Conservation (phyloP, 2,113 vertebrate species). For the Thunnus maccoyii region DNA sequence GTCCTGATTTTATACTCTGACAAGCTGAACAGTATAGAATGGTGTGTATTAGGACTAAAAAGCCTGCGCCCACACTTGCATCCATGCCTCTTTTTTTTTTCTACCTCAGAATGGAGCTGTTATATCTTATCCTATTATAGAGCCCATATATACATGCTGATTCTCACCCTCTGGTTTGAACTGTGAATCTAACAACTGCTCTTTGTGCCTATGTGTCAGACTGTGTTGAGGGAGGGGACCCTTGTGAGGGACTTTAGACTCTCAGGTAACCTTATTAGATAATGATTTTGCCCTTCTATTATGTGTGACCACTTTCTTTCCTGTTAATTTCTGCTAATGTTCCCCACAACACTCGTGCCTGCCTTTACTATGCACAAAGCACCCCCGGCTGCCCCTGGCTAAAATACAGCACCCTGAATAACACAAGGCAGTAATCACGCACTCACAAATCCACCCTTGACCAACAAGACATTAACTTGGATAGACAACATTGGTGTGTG, state of each 20-base stretch:
- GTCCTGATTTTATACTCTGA: slow-evolving; percentile 55
- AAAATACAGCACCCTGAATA: slow-evolving; percentile 51
- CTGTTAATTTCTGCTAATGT: slow-evolving; percentile 66
- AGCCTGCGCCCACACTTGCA: slow-evolving; percentile 33
- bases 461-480: slow-evolving; percentile 47
- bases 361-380: slow-evolving; percentile 59
- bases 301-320: slow-evolving; percentile 50
- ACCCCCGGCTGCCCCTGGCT: slow-evolving; percentile 45
- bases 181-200: slow-evolving; percentile 78
- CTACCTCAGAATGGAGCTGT: slow-evolving; percentile 30
- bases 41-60: slow-evolving; percentile 41
- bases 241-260: slow-evolving; percentile 83
- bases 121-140: slow-evolving; percentile 35
- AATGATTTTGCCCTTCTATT: slow-evolving; percentile 42
- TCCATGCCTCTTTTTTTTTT: slow-evolving; percentile 1
- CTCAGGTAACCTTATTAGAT: slow-evolving; percentile 78
- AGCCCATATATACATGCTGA: slow-evolving; percentile 41
- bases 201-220: slow-evolving; percentile 83
- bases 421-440: slow-evolving; percentile 49
- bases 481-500: slow-evolving; percentile 45
- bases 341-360: slow-evolving; percentile 67
- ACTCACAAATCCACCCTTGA: slow-evolving; percentile 53
- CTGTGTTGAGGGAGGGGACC: slow-evolving; percentile 81
- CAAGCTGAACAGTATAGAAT: slow-evolving; percentile 42
- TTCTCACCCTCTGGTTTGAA: slow-evolving; percentile 55